Base-by-base conservation (phyloP, 2,888 invertebrate genomes). In the Melieria picta region DNA sequence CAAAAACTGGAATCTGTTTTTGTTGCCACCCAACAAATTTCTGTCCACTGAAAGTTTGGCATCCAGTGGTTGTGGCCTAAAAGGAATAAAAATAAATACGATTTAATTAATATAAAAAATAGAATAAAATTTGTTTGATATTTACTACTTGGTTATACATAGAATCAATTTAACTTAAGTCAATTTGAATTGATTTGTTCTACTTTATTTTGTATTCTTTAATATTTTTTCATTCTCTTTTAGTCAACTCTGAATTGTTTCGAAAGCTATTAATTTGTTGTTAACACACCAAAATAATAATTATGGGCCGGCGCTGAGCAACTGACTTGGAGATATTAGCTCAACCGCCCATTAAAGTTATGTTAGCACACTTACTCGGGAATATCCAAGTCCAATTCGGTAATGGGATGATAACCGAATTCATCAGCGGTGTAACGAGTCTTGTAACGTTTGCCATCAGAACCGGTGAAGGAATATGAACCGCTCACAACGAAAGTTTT, bases 401-500 rank as follows among this genome's bases (percentile, higher is more conserved):
- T 87, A 50, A 85, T 86, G 62, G 87, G 87, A 80, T 87, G 87
- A 56, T 87, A 87, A 30, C 87, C 87, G 56, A 85, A 82, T 75
- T 87, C 87, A 78, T 87, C 87, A 69, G 87, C 87, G 4, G 87
- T 87, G 58, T 87, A 87, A 55, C 87, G 81, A 60, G 86, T 86
- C 79, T 79, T 84, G 77, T 87, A 87, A 50, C 86, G 84, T 76
- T 84, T 85, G 58, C 87, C 87, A 81, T 87, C 87, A 73, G 82
- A 84, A 42, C 87, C 87, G 7, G 87, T 87, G 72, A 87, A 87
- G 16, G 87, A 84, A 76, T 87, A 87, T 48, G 86, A 84, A 3
- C 87, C 87, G 74, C 85, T 87, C 0, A 87, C 86, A 70, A 87
- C 85, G 66, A 87, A 87, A 5, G 87, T 87, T 74, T 87, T 87